Conservation (phyloP, 2,888 invertebrate species). For the Boloria selene region DNA sequence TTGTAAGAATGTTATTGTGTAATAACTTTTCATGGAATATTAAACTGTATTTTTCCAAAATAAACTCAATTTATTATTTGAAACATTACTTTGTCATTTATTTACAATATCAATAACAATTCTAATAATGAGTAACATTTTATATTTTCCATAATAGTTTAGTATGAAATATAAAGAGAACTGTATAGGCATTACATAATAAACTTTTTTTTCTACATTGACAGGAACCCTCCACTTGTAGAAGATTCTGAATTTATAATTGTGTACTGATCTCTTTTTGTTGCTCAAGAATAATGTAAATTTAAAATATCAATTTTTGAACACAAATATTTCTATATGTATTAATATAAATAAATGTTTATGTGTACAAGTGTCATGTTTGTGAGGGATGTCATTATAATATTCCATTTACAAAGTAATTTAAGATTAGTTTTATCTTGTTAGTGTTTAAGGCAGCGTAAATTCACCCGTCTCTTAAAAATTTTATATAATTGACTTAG, state of each 20-base stretch:
- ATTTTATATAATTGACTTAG: constrained; percentile 82
- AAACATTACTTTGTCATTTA: constrained; percentile 5
- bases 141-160: background rate
- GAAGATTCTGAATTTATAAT: constrained; percentile 9
- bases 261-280: constrained; percentile 54
- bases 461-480: constrained; percentile 81
- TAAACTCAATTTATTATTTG: constrained; percentile 10
- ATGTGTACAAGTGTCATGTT: constrained; percentile 19
- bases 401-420: constrained; percentile 81
- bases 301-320: background rate
- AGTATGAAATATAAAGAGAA: too few species aligned
- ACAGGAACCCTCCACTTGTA: too few species aligned
- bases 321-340: constrained; percentile 15
- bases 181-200: too few species aligned
- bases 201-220: too few species aligned
- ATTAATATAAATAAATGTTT: constrained; percentile 5
- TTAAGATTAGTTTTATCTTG: constrained; percentile 72
- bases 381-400: constrained; percentile 52
- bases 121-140: constrained; percentile 7
- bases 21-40: too few species aligned
- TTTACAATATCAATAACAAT: constrained; percentile 4
- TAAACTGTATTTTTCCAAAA: constrained; percentile 7
- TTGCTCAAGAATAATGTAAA: constrained; percentile 42
- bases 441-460: constrained; percentile 75
- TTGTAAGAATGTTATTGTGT: background rate